Conservation (phyloP, 2,888 invertebrate species). For the Cephus runcator region DNA sequence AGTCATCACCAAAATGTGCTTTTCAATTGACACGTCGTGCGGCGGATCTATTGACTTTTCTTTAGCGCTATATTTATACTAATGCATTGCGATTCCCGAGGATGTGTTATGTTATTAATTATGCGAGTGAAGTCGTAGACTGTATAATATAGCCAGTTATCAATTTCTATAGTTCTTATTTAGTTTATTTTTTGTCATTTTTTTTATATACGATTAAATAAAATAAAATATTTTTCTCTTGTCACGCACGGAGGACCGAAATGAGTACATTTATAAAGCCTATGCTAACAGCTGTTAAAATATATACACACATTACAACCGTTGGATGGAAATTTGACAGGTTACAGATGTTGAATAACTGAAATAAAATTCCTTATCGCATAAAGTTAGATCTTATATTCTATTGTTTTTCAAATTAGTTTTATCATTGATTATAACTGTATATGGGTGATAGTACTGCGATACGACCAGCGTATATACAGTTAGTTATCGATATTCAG, state of each 20-base stretch:
- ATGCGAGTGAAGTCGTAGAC: background rate
- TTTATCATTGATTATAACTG: background rate
- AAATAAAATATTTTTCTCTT: background rate
- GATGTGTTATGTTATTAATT: background rate
- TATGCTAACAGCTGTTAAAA: background rate
- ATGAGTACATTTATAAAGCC: background rate
- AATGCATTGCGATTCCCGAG: background rate
- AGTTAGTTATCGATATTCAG: background rate
- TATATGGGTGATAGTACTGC: background rate
- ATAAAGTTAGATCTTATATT: background rate
- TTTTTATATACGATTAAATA: background rate
- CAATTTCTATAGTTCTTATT: background rate
- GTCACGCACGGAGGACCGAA: background rate
- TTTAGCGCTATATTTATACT: background rate
- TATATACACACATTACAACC: background rate
- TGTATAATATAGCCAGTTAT: background rate
- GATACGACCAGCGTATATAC: background rate
- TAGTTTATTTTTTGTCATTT: background rate
- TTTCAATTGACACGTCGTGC: slow-evolving; percentile 2
- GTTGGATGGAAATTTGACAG: background rate
- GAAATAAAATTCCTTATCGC: background rate
- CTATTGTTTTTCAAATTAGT: background rate
- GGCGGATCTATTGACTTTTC: background rate
- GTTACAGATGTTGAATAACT: background rate
- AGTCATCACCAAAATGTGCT: slow-evolving; percentile 18